Percentiles rank a stretch among this genome's conserved stretches.
phyloP scores from a whole-genome alignment of 2,113 vertebrate species.

The Thryonomys swinderianus region DNA sequence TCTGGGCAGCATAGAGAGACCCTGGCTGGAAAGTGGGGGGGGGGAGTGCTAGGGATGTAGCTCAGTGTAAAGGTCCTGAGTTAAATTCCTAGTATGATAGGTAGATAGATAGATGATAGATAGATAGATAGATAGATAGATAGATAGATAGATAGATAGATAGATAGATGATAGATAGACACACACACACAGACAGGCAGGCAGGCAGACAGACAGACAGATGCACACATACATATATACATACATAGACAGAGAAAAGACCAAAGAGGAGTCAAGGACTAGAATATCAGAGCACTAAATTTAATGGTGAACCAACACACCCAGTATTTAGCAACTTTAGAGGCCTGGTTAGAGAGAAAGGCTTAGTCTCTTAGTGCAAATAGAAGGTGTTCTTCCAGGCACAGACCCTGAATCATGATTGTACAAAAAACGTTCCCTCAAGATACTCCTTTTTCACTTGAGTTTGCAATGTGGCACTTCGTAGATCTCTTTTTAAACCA shows the following conservation, averaged over 20 bases:
- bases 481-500: not conserved
- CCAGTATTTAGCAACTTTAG: not conserved
- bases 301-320: not conserved
- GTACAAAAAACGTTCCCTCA: not conserved
- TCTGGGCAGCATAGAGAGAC: not conserved
- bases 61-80: not conserved
- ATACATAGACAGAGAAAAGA: not conserved
- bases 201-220: no score
- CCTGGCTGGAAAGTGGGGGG: no score
- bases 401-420: not conserved
- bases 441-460: not conserved
- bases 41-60: not conserved
- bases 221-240: no score
- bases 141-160: not conserved
- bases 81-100: not conserved
- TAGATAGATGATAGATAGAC: not conserved
- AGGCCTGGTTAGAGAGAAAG: not conserved
- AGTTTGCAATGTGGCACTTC: conserved; percentile 50
- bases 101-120: not conserved
- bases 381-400: not conserved
- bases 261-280: not conserved
- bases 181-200: not conserved
- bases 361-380: not conserved
- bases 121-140: no score
- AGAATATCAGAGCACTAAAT: not conserved